Base-by-base conservation (phyloP, 30 jellyfish, hydroid and myxozoan genomes). In the Sanderia malayensis region DNA sequence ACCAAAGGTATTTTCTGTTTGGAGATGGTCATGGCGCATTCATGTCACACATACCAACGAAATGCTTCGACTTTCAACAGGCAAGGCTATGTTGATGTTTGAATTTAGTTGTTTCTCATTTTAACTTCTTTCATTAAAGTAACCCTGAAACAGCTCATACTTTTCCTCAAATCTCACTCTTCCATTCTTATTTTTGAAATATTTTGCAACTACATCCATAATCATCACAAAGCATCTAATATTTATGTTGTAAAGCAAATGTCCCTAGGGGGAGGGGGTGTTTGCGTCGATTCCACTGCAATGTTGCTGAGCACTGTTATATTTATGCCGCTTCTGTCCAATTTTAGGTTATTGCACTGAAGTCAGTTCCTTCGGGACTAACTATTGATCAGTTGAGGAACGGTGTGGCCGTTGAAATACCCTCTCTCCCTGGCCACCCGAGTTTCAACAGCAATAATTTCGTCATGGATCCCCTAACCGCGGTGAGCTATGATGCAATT, bases 61-160 rank as follows among this genome's bases (percentile, higher is more conserved):
- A 58, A 32, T 80, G 93, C 93, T 58, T 44, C 28, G 93, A 80
- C 46, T 67, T 60, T 18, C 93, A 80, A 33, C 93, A 80, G 84
- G 93, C 60, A 45, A 58, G 61, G n/a, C n/a, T n/a, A n/a, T n/a
- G n/a, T n/a, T n/a, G n/a, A n/a, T n/a, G n/a, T n/a, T n/a, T n/a
- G n/a, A n/a, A n/a, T n/a, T n/a, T n/a, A n/a, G n/a, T n/a, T n/a
- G n/a, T n/a, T n/a, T n/a, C n/a, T n/a, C n/a, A n/a, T n/a, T n/a
- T n/a, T n/a, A n/a, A n/a, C n/a, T n/a, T n/a, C n/a, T n/a, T n/a
- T 19, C 18, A 7, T 3, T 15, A 19, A 23, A 0, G 20, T 31
- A 41, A 6, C 15, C 15, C 15, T 41, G 15, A 41, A 41, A 15
- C 55, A 6, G 15, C 15, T 15, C 8, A 15, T 8, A 15, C 11